Evolutionary conservation across 2,113 vertebrate species (phyloP).

Genomic region (Sula dactylatra): DNA sequence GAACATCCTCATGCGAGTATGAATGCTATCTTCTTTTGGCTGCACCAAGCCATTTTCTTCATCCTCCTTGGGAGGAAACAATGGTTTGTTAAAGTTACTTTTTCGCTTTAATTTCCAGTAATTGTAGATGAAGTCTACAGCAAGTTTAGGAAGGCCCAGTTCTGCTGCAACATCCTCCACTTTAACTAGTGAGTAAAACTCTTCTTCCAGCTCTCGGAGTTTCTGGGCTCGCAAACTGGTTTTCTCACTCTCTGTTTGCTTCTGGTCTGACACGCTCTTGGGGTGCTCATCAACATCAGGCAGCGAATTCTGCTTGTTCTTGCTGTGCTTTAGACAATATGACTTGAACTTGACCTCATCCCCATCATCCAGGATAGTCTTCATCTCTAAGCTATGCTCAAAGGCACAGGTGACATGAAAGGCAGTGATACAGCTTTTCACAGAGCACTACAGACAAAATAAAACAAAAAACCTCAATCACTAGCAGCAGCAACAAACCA

Average conservation of each 20-base stretch:
- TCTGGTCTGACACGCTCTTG: constrained; percentile 80
- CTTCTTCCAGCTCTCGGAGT: constrained; percentile 92
- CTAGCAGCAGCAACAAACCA: not conserved
- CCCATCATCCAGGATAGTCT: constrained; percentile 93
- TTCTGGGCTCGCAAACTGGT: constrained; percentile 89
- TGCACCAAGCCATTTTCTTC: constrained; percentile 89
- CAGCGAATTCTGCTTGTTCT: constrained; percentile 76
- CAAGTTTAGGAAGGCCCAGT: constrained; percentile 78
- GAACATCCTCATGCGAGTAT: constrained; percentile 98
- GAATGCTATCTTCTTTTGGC: constrained; percentile 94
- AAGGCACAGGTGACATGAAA: constrained; percentile 99
- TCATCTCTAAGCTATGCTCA: constrained; percentile 97
- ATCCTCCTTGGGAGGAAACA: constrained; percentile 92
- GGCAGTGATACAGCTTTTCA: constrained; percentile 97
- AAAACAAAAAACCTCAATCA: not conserved
- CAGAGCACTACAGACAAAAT: constrained; percentile 83
- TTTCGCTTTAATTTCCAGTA: constrained; percentile 99
- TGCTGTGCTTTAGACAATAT: constrained; percentile 95
- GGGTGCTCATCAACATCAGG: constrained; percentile 73
- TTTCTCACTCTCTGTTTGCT: constrained; percentile 84
- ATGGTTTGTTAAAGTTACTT: constrained; percentile 91
- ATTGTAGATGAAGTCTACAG: constrained; percentile 93
- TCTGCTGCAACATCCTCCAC: constrained; percentile 84
- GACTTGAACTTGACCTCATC: constrained; percentile 99
- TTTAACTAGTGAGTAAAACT: constrained; percentile 88